Evolutionary conservation across 1,140 invertebrate genomes (phyloP).

Genomic region (Eurosta solidaginis): DNA sequence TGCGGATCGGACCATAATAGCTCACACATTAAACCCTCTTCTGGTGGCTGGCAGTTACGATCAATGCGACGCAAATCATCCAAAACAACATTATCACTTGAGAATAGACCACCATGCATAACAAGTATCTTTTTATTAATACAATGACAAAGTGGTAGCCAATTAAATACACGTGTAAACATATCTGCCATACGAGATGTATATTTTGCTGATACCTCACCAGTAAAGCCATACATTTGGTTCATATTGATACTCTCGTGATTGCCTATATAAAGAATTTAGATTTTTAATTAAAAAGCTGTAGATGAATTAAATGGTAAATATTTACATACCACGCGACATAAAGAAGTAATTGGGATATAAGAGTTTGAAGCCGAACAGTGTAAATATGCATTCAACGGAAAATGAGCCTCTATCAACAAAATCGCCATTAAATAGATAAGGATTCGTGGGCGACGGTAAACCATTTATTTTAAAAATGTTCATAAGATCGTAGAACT

Average conservation of each 20-base stretch:
- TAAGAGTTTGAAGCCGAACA: slow-evolving; percentile 96
- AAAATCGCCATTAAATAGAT: slow-evolving; percentile 79
- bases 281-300: neutral
- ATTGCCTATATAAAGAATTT: slow-evolving; percentile 74
- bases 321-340: slow-evolving; percentile 78
- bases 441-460: slow-evolving; percentile 94
- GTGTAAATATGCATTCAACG: slow-evolving; percentile 97
- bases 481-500: slow-evolving; percentile 98
- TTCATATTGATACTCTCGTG: slow-evolving; percentile 99
- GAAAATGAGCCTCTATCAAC: slow-evolving; percentile 99
- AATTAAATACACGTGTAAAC: slow-evolving; percentile 99
- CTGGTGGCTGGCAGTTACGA: slow-evolving; percentile 94
- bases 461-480: slow-evolving; percentile 97
- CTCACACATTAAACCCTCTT: slow-evolving; percentile 96
- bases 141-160: slow-evolving; percentile 94
- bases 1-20: slow-evolving; percentile 98
- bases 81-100: slow-evolving; percentile 85
- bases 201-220: slow-evolving; percentile 96
- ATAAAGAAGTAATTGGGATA: slow-evolving; percentile 98
- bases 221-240: slow-evolving; percentile 99
- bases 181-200: slow-evolving; percentile 91
- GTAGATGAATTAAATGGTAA: neutral
- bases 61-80: slow-evolving; percentile 88
- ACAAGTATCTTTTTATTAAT: slow-evolving; percentile 91
- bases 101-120: slow-evolving; percentile 95